These are phyloP conservation scores for Rousettus leschenaultii DNA, from an alignment of 2,113 vertebrate genomes.

Conservation along the genomic window DNA sequence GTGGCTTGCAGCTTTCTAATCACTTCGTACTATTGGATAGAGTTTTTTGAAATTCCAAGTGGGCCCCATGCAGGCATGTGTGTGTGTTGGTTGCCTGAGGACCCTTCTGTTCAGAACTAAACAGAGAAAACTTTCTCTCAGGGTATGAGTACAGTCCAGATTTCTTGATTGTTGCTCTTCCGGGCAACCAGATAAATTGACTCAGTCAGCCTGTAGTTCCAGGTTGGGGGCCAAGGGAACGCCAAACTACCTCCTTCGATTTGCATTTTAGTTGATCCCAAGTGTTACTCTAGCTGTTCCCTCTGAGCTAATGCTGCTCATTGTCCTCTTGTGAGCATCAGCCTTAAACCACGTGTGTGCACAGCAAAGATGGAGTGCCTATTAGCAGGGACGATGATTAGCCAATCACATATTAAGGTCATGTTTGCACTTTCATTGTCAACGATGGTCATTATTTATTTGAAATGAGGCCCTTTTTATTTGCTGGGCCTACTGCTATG, in stretches of 20 bases:
- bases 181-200: neutral
- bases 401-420: neutral
- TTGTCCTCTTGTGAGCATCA: neutral
- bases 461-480: conserved; percentile 25
- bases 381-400: neutral
- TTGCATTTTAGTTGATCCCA: neutral
- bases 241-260: neutral
- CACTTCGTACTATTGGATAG: neutral
- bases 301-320: neutral
- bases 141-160: neutral
- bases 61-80: neutral
- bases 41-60: neutral
- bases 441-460: conserved; percentile 51
- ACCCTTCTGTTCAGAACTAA: neutral
- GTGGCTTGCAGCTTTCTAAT: neutral
- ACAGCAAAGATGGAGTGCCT: neutral
- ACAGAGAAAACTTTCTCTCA: neutral
- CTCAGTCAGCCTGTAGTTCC: neutral
- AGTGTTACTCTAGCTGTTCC: neutral
- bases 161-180: neutral
- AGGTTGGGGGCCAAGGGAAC: neutral
- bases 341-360: neutral
- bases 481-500: neutral
- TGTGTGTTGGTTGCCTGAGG: neutral
- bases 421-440: conserved; percentile 52